These are phyloP conservation scores for Rhineura floridana DNA, from an alignment of 2,113 vertebrate species.

Conservation along the genomic window DNA sequence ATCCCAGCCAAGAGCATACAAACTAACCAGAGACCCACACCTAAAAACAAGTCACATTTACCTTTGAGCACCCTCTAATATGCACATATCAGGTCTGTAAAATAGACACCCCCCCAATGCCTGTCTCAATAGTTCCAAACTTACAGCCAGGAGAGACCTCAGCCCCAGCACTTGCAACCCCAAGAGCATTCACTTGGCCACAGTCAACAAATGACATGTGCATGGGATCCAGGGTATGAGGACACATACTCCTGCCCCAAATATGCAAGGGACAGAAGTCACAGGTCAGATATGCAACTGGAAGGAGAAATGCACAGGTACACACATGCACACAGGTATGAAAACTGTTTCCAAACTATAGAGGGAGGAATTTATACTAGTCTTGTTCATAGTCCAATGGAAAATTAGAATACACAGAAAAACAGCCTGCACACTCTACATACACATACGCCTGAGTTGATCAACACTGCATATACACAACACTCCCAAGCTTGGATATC, in stretches of 20 bases:
- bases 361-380: background rate
- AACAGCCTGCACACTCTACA: too few relatives aligned
- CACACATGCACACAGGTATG: conserved; percentile 50
- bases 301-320: background rate
- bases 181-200: background rate
- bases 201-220: background rate
- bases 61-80: background rate
- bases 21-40: conserved; percentile 55
- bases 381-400: background rate
- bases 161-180: background rate
- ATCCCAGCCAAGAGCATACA: background rate
- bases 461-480: background rate
- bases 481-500: background rate
- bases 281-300: background rate
- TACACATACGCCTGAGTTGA: background rate
- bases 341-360: background rate
- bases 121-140: background rate
- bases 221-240: background rate
- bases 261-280: background rate
- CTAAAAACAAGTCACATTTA: background rate
- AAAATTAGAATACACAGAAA: background rate
- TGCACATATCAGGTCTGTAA: background rate
- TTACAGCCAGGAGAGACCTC: background rate
- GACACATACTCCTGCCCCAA: background rate
- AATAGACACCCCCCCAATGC: background rate